These are phyloP conservation scores for Empidonax alnorum DNA, from an alignment of 2,113 vertebrate genomes.

Conservation along the genomic window DNA sequence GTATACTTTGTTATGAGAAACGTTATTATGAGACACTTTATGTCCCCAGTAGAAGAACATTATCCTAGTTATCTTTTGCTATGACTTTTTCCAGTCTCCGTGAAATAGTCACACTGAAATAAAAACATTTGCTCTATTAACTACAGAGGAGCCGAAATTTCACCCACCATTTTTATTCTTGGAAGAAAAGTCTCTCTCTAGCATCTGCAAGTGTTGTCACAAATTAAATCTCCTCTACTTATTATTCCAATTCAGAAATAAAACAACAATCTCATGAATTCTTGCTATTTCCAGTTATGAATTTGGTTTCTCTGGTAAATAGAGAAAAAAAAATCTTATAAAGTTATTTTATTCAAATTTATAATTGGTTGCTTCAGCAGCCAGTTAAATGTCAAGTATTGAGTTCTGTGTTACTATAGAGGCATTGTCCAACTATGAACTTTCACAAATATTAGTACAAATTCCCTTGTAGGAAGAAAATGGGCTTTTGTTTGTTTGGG, in stretches of 20 bases:
- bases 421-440: neutral
- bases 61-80: neutral
- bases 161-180: neutral
- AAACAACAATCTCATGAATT: neutral
- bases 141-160: neutral
- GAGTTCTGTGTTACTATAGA: neutral
- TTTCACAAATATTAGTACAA: neutral
- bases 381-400: neutral
- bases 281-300: neutral
- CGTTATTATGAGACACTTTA: neutral
- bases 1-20: neutral
- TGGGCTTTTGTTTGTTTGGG: neutral
- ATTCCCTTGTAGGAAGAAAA: neutral
- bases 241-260: neutral
- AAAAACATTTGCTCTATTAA: neutral
- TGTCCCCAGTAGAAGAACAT: neutral
- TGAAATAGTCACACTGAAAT: neutral
- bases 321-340: neutral
- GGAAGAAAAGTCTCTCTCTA: neutral
- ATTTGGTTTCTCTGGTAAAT: neutral
- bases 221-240: neutral
- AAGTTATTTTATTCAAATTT: neutral
- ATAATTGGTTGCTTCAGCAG: neutral
- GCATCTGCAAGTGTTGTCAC: neutral
- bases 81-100: neutral